Evolutionary conservation across 2,888 invertebrate genomes (phyloP).

Genomic region (Ophion costatus): DNA sequence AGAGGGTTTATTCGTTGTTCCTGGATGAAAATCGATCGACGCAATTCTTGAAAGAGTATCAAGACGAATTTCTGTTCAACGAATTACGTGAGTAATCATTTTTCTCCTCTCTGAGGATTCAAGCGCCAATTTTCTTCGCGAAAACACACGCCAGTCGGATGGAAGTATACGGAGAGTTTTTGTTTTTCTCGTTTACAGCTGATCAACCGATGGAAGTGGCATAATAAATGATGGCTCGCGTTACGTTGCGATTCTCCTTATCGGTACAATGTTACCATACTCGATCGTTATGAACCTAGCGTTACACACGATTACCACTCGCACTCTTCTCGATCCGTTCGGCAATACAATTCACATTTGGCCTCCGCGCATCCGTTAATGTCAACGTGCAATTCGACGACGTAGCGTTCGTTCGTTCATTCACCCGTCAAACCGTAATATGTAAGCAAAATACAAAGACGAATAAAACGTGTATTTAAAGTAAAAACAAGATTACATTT

Average conservation of each 20-base stretch:
- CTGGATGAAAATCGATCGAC: slow-evolving; percentile 97
- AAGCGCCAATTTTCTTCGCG: slow-evolving; percentile 9
- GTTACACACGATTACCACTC: no score
- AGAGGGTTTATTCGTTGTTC: slow-evolving; percentile 97
- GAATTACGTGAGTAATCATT: slow-evolving; percentile 82
- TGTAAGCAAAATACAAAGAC: slow-evolving; percentile 44
- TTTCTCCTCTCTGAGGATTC: background rate
- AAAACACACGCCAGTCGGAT: background rate
- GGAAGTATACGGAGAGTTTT: background rate
- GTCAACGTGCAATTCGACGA: background rate
- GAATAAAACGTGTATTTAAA: slow-evolving; percentile 31
- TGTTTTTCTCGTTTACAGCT: slow-evolving; percentile 69
- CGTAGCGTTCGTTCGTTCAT: background rate
- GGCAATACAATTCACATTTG: no score
- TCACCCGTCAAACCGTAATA: slow-evolving; percentile 52
- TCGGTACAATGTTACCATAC: slow-evolving; percentile 52
- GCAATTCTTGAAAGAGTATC: slow-evolving; percentile 97
- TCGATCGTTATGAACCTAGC: background rate
- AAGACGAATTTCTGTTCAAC: slow-evolving; percentile 97
- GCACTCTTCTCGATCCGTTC: no score
- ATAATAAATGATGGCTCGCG: slow-evolving; percentile 44
- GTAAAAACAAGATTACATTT: slow-evolving; percentile 54
- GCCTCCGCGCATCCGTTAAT: no score
- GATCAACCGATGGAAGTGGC: slow-evolving; percentile 78
- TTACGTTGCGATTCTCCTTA: slow-evolving; percentile 32